Conservation (phyloP, 2,113 vertebrate species). For the Euleptes europaea region DNA sequence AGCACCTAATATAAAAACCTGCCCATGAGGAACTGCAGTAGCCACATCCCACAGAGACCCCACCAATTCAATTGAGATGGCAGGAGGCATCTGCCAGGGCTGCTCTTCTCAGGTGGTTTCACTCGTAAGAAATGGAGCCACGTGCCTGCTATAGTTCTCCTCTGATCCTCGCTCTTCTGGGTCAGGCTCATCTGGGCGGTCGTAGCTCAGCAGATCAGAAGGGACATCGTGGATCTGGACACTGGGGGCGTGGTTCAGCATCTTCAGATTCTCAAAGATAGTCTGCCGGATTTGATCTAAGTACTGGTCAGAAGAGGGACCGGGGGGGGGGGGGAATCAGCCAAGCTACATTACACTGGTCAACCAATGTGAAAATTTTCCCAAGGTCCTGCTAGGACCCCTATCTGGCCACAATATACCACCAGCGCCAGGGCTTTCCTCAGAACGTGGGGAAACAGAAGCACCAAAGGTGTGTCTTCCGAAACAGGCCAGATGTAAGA, state of each 20-base stretch:
- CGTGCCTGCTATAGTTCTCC: slow-evolving; percentile 91
- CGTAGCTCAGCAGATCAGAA: slow-evolving; percentile 92
- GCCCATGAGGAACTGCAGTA: not conserved
- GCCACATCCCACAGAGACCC: rapidly evolving
- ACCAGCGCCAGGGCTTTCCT: not conserved
- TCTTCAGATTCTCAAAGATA: slow-evolving; percentile 97
- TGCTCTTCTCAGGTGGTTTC: not conserved
- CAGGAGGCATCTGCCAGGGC: too few relatives aligned
- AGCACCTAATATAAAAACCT: too few relatives aligned
- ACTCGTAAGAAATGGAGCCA: not conserved
- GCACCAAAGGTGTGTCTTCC: not conserved
- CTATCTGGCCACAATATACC: rapidly evolving
- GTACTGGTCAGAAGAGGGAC: slow-evolving; percentile 77
- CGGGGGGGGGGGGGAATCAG: not conserved
- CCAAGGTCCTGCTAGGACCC: not conserved
- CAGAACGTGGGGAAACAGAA: not conserved
- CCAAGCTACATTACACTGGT: rapidly evolving
- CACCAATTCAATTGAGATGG: not conserved
- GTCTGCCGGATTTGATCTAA: slow-evolving; percentile 97
- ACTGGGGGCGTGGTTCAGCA: slow-evolving; percentile 97
- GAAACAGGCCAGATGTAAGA: rapidly evolving
- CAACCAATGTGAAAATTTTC: not conserved
- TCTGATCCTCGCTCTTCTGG: slow-evolving; percentile 92
- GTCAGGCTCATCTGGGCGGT: slow-evolving; percentile 92
- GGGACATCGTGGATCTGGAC: slow-evolving; percentile 99